A percentile compares a stretch with the other conserved stretches of the same genome.
Conservation (phyloP, 1,140 invertebrate species). For the Papilio machaon region DNA sequence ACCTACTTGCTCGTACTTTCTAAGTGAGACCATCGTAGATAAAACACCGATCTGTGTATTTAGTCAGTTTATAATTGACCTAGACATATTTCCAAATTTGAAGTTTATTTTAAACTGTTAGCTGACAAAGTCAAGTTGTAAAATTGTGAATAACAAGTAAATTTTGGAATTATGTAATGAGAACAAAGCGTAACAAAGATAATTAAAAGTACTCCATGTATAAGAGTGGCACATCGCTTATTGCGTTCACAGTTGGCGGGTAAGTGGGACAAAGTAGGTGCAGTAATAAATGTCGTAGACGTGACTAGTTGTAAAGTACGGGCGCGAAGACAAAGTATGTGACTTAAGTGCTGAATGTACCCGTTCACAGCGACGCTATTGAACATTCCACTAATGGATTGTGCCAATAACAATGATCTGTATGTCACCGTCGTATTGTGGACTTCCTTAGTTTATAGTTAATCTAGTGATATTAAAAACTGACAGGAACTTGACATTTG, state of each 20-base stretch:
- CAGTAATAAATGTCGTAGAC: constrained; percentile 9
- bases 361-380: not conserved
- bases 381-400: constrained; percentile 20
- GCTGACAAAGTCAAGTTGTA: too few species aligned
- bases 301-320: constrained; percentile 24
- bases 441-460: not conserved
- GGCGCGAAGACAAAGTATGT: constrained; percentile 19
- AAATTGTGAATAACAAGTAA: too few species aligned
- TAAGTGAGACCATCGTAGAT: too few species aligned
- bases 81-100: too few species aligned
- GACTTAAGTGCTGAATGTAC: constrained; percentile 24
- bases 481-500: too few species aligned
- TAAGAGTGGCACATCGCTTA: not conserved
- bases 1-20: too few species aligned
- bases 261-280: constrained; percentile 27
- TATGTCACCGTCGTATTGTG: not conserved
- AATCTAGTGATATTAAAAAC: not conserved
- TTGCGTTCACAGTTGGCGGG: constrained; percentile 1
- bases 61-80: too few species aligned
- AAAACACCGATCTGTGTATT: too few species aligned
- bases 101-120: too few species aligned
- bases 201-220: not conserved
- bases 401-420: constrained; percentile 10
- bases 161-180: too few species aligned
- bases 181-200: not conserved